phyloP scores from a whole-genome alignment of 2,888 invertebrate genomes.

The Podabrus alpinus region DNA sequence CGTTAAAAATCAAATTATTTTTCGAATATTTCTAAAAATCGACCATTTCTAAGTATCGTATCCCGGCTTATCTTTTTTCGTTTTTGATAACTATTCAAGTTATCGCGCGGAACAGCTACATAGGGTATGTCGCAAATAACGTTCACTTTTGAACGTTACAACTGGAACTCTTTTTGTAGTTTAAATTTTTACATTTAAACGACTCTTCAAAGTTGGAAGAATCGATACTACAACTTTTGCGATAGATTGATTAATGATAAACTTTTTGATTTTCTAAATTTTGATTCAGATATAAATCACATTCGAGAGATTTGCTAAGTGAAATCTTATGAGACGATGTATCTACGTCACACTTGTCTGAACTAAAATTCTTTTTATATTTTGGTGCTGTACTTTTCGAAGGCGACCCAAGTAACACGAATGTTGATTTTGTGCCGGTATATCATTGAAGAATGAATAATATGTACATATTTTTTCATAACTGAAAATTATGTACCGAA shows the following conservation, averaged over 20 bases:
- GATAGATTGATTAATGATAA: constrained; percentile 40
- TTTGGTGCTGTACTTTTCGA: constrained; percentile 26
- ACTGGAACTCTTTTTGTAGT: constrained; percentile 74
- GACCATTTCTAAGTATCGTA: no score
- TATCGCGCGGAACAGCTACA: no score
- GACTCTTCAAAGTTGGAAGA: constrained; percentile 42
- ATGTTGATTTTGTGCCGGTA: constrained; percentile 63
- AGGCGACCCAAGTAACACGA: constrained; percentile 39
- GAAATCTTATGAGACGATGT: constrained; percentile 49
- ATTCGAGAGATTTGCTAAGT: constrained; percentile 13
- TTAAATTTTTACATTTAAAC: constrained; percentile 53
- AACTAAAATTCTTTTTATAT: constrained; percentile 44
- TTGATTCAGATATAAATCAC: constrained; percentile 20
- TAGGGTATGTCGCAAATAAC: no score
- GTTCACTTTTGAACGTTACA: no score
- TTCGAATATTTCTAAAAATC: no score
- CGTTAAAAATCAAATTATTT: no score
- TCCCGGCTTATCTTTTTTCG: no score
- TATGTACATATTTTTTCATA: no score
- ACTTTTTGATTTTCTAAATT: constrained; percentile 33
- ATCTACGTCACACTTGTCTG: constrained; percentile 55
- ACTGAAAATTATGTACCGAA: no score
- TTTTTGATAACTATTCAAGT: no score
- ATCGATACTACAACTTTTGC: constrained; percentile 48
- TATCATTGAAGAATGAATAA: constrained; percentile 83